phyloP scores from a whole-genome alignment of 2,888 invertebrate genomes.

The Platypus cylindrus region DNA sequence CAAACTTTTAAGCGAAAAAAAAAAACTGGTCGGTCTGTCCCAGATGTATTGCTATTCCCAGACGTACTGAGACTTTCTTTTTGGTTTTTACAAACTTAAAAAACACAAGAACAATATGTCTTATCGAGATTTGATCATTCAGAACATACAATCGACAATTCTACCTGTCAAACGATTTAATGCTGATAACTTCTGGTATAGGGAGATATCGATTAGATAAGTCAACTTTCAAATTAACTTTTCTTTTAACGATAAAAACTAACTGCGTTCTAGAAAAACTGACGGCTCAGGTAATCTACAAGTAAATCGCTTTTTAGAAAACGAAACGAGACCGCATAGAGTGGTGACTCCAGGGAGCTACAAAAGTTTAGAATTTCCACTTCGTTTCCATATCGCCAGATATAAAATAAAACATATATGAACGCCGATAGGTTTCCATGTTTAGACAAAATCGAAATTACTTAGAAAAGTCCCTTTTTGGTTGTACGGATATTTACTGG shows the following conservation, averaged over 20 bases:
- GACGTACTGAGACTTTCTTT: too few species aligned
- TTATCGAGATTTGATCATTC: not conserved
- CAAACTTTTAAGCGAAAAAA: too few species aligned
- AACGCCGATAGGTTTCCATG: constrained; percentile 7
- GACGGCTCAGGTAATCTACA: constrained; percentile 13
- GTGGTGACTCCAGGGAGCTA: constrained; percentile 9
- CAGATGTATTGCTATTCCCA: too few species aligned
- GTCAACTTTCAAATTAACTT: constrained; percentile 14
- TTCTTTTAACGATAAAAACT: constrained; percentile 12
- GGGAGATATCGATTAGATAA: constrained; percentile 18
- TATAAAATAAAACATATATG: constrained; percentile 5
- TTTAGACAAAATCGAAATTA: constrained; percentile 8
- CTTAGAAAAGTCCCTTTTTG: not conserved
- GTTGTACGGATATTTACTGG: too few species aligned
- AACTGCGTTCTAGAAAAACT: constrained; percentile 7
- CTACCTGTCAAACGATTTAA: constrained; percentile 21
- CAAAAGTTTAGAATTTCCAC: constrained; percentile 11
- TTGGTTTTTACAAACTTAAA: too few species aligned
- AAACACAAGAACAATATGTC: constrained; percentile 1
- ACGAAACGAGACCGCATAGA: constrained; percentile 10
- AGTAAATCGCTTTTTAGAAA: constrained; percentile 15
- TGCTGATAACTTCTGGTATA: constrained; percentile 20
- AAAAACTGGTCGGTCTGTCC: too few species aligned
- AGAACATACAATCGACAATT: not conserved
- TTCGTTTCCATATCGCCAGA: constrained; percentile 8